Evolutionary conservation across 64 coral and sea anemone species (phyloP).

Genomic region (Cladopsammia gracilis): DNA sequence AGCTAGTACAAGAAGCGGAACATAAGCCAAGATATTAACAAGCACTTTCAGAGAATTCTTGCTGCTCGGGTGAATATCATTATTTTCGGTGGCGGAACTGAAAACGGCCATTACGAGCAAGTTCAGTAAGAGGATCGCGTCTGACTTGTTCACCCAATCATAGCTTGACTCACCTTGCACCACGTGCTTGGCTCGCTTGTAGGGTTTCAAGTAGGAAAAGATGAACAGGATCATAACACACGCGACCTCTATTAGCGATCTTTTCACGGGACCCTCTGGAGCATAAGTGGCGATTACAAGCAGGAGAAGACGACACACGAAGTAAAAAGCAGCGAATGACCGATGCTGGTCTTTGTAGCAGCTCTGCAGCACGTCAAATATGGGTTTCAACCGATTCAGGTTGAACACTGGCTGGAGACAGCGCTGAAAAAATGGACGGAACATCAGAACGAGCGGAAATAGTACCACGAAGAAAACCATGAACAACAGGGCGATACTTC

Average conservation of each 20-base stretch:
- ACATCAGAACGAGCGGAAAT: slow-evolving; percentile 67
- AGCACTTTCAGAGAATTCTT: background rate
- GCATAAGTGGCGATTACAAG: slow-evolving; percentile 65
- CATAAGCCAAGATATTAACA: slow-evolving; percentile 32
- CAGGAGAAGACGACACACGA: slow-evolving; percentile 66
- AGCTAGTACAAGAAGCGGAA: background rate
- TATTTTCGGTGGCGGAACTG: slow-evolving; percentile 49
- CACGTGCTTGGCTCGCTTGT: slow-evolving; percentile 28
- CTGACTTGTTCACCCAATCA: slow-evolving; percentile 78
- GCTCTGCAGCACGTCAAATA: slow-evolving; percentile 61
- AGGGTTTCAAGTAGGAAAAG: slow-evolving; percentile 74
- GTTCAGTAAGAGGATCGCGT: slow-evolving; percentile 71
- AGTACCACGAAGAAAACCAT: slow-evolving; percentile 19
- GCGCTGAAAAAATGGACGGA: slow-evolving; percentile 1
- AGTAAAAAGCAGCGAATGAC: slow-evolving; percentile 79
- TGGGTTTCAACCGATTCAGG: slow-evolving; percentile 15
- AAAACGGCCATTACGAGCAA: slow-evolving; percentile 68
- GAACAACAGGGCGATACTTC: slow-evolving; percentile 23
- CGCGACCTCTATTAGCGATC: slow-evolving; percentile 58
- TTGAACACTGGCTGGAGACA: slow-evolving; percentile 34
- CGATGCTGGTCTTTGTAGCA: slow-evolving; percentile 78
- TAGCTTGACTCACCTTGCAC: background rate
- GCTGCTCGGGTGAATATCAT: background rate
- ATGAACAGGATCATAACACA: slow-evolving; percentile 62
- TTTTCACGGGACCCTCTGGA: slow-evolving; percentile 27